Evolutionary conservation across 2,888 invertebrate genomes (phyloP), one percentile per base, ranked within the genome.

Genomic region (Conops quadrifasciatus): DNA sequence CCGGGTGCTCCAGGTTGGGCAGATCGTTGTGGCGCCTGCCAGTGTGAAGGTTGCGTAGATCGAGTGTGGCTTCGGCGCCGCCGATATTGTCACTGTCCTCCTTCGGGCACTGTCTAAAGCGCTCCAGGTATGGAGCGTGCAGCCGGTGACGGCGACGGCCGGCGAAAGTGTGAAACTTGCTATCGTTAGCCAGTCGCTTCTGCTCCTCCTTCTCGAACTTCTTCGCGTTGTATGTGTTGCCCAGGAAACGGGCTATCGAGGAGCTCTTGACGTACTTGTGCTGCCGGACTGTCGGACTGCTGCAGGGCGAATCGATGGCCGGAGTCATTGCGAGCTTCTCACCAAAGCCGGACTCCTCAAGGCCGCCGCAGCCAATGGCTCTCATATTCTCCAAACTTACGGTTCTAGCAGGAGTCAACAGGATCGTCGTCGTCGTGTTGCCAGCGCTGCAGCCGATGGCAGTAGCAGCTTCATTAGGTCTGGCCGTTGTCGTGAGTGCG

Each of bases 171-270:
- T 84, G 82, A 67, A 83, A 84, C 74, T 84, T 84, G 9, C 80
- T 80, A 58, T 78, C 78, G 19, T 73, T 72, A 47, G 78, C 71
- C 71, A 75, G 43, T 28, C 79, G 73, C 72, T 81, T 82, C 72
- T 81, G 80, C 28, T 83, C 83, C 70, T 83, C 80, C 56, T 81
- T 83, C 71, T 85, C 85, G 53, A 82, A 80, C 72, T 85, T 86
- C 73, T 84, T 84, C 2, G 85, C 84, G 75, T 82, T 86, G 74
- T 86, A 86, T 2, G 84, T 86, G 73, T 85, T 85, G 66, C 86
- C 86, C 66, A 86, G 78, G 11, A 86, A 71, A 1, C 85, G 81
- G 2, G 85, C 83, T 70, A 86, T 79, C 47, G 86, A 85, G 71
- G 82, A 83, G 75, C 83, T 83, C 76, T 86, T 86, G 3, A 83